phyloP scores from a whole-genome alignment of 2,888 invertebrate species.

The Escarpia spicata region DNA sequence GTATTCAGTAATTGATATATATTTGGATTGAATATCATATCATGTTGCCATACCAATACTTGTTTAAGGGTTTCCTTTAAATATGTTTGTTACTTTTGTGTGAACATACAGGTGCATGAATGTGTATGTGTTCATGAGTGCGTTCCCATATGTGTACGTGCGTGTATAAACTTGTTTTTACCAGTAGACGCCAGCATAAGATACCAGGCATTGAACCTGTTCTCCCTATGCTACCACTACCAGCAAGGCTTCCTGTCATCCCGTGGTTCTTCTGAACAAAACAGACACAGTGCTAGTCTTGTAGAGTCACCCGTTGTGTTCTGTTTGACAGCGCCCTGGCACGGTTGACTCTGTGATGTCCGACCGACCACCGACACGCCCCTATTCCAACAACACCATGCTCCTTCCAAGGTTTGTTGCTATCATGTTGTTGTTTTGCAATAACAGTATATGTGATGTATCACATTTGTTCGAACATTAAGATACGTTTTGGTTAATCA shows the following conservation, averaged over 20 bases:
- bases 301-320: not conserved
- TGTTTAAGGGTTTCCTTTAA: no score
- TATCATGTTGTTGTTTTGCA: not conserved
- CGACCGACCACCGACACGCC: slow-evolving; percentile 54
- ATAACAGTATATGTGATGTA: not conserved
- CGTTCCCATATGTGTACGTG: not conserved
- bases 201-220: not conserved
- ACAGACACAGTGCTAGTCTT: not conserved
- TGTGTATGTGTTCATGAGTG: not conserved
- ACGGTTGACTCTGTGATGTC: slow-evolving; percentile 65
- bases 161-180: not conserved
- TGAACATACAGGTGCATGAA: not conserved
- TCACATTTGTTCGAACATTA: no score
- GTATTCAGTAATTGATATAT: no score
- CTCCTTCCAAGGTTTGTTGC: slow-evolving; percentile 58
- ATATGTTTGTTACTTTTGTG: no score
- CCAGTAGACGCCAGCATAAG: not conserved
- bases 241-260: no score
- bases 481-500: no score
- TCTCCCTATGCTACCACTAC: not conserved
- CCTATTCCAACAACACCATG: slow-evolving; percentile 56
- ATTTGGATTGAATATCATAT: no score
- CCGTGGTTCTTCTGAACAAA: no score
- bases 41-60: no score
- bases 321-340: slow-evolving; percentile 56